Conservation (phyloP, 2,888 invertebrate species). For the Drosophila silvestris region DNA sequence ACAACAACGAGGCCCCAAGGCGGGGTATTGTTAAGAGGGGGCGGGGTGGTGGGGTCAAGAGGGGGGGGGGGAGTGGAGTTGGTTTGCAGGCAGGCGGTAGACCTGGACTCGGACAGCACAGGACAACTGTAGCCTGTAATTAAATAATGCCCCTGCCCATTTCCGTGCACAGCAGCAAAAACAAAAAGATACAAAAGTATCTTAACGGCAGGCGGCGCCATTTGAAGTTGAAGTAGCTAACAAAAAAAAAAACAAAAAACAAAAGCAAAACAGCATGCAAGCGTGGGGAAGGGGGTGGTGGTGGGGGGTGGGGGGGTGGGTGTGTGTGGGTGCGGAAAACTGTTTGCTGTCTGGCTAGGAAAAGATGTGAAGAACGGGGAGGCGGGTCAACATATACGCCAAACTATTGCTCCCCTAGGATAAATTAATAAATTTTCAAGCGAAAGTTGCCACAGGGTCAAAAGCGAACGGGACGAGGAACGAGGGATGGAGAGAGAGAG, state of each 20-base stretch:
- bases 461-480: slow-evolving; percentile 1
- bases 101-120: slow-evolving; percentile 26
- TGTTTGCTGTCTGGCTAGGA: slow-evolving; percentile 68
- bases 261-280: slow-evolving; percentile 11
- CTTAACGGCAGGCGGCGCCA: slow-evolving; percentile 70
- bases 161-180: slow-evolving; percentile 29
- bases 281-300: background rate
- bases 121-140: slow-evolving; percentile 77
- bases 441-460: slow-evolving; percentile 58
- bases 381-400: slow-evolving; percentile 46
- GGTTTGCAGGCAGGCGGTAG: background rate
- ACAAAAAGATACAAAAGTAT: slow-evolving; percentile 65
- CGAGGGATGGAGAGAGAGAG: slow-evolving; percentile 1
- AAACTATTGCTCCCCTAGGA: slow-evolving; percentile 79
- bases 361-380: slow-evolving; percentile 5
- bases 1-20: slow-evolving; percentile 22
- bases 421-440: slow-evolving; percentile 78
- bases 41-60: background rate
- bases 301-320: background rate
- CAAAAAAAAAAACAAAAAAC: slow-evolving; percentile 23
- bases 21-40: slow-evolving; percentile 7
- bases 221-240: slow-evolving; percentile 71
- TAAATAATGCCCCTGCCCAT: slow-evolving; percentile 66
- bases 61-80: too few species aligned
- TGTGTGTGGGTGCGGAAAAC: background rate